Percentiles rank a stretch among this genome's conserved stretches.
Conservation (phyloP, 2,888 invertebrate genomes). For the Stenolophus ochropezus region DNA sequence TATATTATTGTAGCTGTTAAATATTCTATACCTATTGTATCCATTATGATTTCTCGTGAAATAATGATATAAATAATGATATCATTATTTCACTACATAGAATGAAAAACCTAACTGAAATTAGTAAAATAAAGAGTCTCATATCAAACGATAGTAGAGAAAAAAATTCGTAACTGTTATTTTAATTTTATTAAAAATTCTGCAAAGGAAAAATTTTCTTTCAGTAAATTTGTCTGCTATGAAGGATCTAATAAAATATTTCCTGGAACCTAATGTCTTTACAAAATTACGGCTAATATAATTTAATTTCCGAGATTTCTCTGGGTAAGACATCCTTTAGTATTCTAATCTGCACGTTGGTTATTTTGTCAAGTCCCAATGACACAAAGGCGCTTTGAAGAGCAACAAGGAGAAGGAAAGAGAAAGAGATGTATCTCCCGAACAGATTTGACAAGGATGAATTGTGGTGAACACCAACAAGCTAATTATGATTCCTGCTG, state of each 20-base stretch:
- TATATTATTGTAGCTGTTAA: too few relatives aligned
- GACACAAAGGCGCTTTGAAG: conserved; percentile 16
- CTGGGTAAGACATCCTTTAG: background rate
- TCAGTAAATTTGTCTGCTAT: background rate
- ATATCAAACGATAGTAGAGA: too few relatives aligned
- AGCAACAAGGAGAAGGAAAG: background rate
- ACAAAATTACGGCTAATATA: background rate
- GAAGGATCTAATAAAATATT: background rate
- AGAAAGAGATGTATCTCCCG: background rate
- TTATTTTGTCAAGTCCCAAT: conserved; percentile 21
- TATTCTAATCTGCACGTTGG: conserved; percentile 19
- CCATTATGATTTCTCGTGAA: too few relatives aligned
- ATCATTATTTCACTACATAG: too few relatives aligned
- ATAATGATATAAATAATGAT: too few relatives aligned
- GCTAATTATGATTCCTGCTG: conserved; percentile 31
- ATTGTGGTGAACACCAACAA: conserved; percentile 8
- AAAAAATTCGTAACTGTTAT: too few relatives aligned
- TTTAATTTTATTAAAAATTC: too few relatives aligned
- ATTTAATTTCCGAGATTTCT: background rate
- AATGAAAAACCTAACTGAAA: too few relatives aligned
- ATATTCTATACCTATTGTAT: too few relatives aligned
- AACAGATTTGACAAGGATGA: background rate
- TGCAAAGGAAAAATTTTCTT: background rate
- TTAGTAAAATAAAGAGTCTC: too few relatives aligned
- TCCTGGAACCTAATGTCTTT: background rate